A percentile compares a stretch with the other conserved stretches of the same genome.
These are phyloP conservation scores for Tinea pellionella DNA, from an alignment of 2,888 invertebrate species.

Conservation along the genomic window DNA sequence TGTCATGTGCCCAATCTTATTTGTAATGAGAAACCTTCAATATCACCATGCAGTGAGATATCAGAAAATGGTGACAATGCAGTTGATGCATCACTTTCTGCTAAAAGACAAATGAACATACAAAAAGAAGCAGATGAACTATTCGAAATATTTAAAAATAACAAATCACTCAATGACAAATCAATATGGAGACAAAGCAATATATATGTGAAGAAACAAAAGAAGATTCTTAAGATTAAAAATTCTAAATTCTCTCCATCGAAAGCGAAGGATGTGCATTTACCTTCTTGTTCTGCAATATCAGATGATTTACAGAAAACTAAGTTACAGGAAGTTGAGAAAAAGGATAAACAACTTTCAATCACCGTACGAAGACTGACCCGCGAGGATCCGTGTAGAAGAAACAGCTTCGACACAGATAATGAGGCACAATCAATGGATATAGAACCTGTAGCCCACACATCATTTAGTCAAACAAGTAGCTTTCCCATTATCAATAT, in stretches of 20 bases:
- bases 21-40: slow-evolving; percentile 63
- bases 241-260: slow-evolving; percentile 34
- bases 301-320: not conserved
- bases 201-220: slow-evolving; percentile 55
- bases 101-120: not conserved
- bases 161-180: slow-evolving; percentile 19
- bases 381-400: slow-evolving; percentile 30
- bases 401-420: slow-evolving; percentile 43
- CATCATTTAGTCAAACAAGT: slow-evolving; percentile 26
- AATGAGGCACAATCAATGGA: slow-evolving; percentile 54
- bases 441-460: slow-evolving; percentile 33
- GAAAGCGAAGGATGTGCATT: slow-evolving; percentile 23
- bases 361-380: slow-evolving; percentile 41
- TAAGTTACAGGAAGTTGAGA: not conserved
- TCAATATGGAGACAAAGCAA: slow-evolving; percentile 33
- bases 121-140: not conserved
- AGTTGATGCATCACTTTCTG: slow-evolving; percentile 30
- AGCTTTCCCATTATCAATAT: slow-evolving; percentile 18
- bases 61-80: slow-evolving; percentile 59
- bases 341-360: slow-evolving; percentile 18
- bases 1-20: slow-evolving; percentile 61
- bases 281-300: slow-evolving; percentile 38
- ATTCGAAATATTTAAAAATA: not conserved
- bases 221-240: slow-evolving; percentile 57
- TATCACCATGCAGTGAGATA: slow-evolving; percentile 61